Base-by-base conservation (phyloP, 2,888 invertebrate genomes). In the Flexamia atlantica region DNA sequence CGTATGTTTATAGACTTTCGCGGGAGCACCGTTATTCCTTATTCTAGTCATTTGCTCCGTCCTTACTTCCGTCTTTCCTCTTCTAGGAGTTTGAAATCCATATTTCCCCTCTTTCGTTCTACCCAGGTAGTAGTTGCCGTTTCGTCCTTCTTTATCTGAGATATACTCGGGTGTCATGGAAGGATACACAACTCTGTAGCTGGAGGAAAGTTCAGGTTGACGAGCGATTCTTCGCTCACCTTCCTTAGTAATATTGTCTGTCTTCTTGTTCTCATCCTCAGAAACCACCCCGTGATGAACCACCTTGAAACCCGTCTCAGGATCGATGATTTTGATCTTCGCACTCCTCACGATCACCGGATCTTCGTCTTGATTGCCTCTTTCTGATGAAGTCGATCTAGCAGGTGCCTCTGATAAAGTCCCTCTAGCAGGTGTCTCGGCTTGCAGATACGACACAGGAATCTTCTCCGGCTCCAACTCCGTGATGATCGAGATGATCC, bases 401-500 rank as follows among this genome's bases (percentile, higher is more conserved):
- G 28, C 3, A 53, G 53, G 17, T n/a, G 23, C n/a, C 46, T 17
- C 46, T 10, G 46, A 14, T 17, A 17, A 14, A 20, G 74, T 0
- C 9, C 25, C 28, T 76, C 76, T 23, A 14, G 28, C 3, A 53
- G 53, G 17, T n/a, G 23, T 32, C n/a, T 79, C 79, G n/a, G 32
- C 79, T 32, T 79, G 79, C 4, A 79, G 32, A 23, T 57, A 79
- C 12, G 53, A 5, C n/a, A 79, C 57, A 17, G 79, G 79, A 17
- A 50, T 57, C 79, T 57, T 79, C 4, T 79, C 79, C 57, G 53
- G 53, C 36, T 79, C 79, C 57, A 79, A 17, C 32, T 79, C 79
- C 0, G 79, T 79, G 57, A 79, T 79, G 79, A 79, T 79, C 12
- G 79, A 79, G 30, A 79, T 57, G 53, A 79, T 79, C 3, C 79